phyloP scores from a whole-genome alignment of 2,113 vertebrate genomes.

The Pomatostomus ruficeps region DNA sequence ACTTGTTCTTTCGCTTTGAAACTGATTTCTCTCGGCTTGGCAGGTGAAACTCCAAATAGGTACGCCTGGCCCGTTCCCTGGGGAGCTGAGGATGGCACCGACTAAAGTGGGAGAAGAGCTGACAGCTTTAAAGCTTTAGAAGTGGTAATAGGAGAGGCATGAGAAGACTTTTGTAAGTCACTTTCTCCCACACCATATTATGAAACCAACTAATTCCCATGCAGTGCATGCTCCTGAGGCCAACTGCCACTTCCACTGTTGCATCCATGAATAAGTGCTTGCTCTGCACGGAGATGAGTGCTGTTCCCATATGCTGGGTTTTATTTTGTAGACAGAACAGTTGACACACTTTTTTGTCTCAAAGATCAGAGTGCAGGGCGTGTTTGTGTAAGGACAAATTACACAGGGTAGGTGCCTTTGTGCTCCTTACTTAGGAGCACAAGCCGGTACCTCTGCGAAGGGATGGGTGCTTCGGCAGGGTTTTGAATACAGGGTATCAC shows the following conservation, averaged over 20 bases:
- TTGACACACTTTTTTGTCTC: slow-evolving; percentile 62
- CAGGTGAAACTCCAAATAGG: slow-evolving; percentile 62
- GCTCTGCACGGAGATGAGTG: slow-evolving; percentile 40
- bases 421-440: neutral
- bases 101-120: slow-evolving; percentile 65
- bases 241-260: slow-evolving; percentile 64
- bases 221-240: slow-evolving; percentile 63
- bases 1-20: slow-evolving; percentile 53
- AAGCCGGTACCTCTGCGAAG: neutral
- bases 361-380: slow-evolving; percentile 42
- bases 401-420: neutral
- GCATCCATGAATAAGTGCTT: slow-evolving; percentile 59
- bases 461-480: neutral
- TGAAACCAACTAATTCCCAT: slow-evolving; percentile 67
- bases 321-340: slow-evolving; percentile 55
- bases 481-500: neutral
- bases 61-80: slow-evolving; percentile 22
- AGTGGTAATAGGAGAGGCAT: slow-evolving; percentile 65
- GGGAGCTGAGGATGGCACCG: slow-evolving; percentile 29
- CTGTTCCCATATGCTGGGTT: slow-evolving; percentile 55
- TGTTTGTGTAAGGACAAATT: slow-evolving; percentile 53
- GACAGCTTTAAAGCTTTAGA: slow-evolving; percentile 71
- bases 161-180: slow-evolving; percentile 66
- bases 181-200: slow-evolving; percentile 64
- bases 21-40: slow-evolving; percentile 64